Percentiles rank a stretch among this genome's conserved stretches.
These are phyloP conservation scores for Cyclura pinguis DNA, from an alignment of 2,797 vertebrate species.

Conservation along the genomic window DNA sequence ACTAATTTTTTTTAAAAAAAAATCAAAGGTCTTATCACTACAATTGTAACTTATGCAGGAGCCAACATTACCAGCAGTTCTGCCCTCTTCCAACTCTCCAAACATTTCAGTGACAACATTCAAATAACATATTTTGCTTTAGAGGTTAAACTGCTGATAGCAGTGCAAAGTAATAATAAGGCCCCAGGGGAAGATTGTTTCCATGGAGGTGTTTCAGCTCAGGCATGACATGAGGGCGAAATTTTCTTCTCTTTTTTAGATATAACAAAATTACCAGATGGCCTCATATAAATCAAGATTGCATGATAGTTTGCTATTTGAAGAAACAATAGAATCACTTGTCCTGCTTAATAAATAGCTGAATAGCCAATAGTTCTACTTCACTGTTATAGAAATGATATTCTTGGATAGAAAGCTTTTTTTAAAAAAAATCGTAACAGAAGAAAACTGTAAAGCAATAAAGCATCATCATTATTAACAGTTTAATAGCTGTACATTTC, in stretches of 20 bases:
- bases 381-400: background rate
- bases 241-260: background rate
- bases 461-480: background rate
- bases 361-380: background rate
- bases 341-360: background rate
- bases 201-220: background rate
- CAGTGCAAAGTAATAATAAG: slow-evolving; percentile 7
- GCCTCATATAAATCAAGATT: background rate
- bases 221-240: background rate
- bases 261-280: background rate
- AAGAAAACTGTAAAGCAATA: background rate
- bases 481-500: background rate
- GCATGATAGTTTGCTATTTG: background rate
- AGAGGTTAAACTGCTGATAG: background rate
- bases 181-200: background rate
- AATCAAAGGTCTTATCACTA: background rate
- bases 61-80: background rate
- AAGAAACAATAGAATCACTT: background rate
- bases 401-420: background rate
- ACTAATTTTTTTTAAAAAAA: background rate
- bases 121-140: slow-evolving; percentile 10
- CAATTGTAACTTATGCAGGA: background rate
- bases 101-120: background rate
- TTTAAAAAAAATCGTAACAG: background rate
- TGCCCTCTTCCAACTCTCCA: background rate